Base-by-base conservation (phyloP, 23 tunicate species). In the Phallusia fumigata region DNA sequence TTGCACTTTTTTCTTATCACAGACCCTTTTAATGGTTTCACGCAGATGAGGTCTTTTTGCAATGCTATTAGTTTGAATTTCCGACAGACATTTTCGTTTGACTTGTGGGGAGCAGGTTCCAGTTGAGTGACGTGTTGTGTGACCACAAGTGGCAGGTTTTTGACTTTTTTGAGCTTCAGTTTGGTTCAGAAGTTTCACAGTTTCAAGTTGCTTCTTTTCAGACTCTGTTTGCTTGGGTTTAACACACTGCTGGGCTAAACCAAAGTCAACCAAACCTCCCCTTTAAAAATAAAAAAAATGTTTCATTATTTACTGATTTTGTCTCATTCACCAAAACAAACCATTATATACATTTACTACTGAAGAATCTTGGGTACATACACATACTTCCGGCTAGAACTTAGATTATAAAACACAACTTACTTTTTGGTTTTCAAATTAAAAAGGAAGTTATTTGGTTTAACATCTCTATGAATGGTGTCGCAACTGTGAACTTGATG, bases 391-490 rank as follows among this genome's bases (percentile, higher is more conserved):
- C n/a, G n/a, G n/a, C n/a, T n/a, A n/a, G n/a, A n/a, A n/a, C n/a
- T 21, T 24, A 13, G 69, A 16, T 58, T 21, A 21, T 32, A 33
- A 18, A 24, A 30, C 24, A 32, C 0, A 0, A 49, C 90, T 85
- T 78, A 94, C 98, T 78, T 49, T 76, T 78, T 83, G 0, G 93
- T 80, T 79, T 94, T 82, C 45, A 78, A 19, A 53, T 94, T 85
- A 65, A 86, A 94, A 11, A 94, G 80, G 52, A 94, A 94, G 77
- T 94, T 94, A 82, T 86, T 89, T 13, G 98, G 98, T 76, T 94
- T 94, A 30, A 94, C 94, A 83, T 94, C 98, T 18, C 98, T 84
- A 64, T 94, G 98, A 18, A 94, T 89, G 21, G 89, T 87, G 65
- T 89, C 84, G 49, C 76, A 77, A 45, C 78, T 40, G 75, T 94